Conservation (phyloP, 2,113 vertebrate genomes). For the Sakesphorus luctuosus region DNA sequence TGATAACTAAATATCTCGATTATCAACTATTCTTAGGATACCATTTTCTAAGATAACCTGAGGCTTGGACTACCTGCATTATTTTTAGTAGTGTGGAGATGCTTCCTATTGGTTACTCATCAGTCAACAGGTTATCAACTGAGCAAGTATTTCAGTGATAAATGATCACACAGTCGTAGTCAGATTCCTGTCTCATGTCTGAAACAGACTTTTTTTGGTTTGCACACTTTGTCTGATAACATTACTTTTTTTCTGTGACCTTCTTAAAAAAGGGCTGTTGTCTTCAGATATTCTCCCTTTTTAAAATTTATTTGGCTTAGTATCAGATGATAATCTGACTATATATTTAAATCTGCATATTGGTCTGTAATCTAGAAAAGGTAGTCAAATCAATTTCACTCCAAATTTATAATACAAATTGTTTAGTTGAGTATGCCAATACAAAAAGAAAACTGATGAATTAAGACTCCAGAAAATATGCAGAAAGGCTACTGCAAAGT, state of each 20-base stretch:
- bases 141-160: not conserved
- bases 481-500: not conserved
- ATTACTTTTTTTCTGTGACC: not conserved
- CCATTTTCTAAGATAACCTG: not conserved
- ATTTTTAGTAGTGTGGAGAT: not conserved
- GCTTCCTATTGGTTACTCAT: not conserved
- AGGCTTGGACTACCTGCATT: not conserved
- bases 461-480: not conserved
- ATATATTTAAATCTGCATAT: not conserved
- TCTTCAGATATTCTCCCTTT: not conserved
- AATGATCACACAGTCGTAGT: not conserved
- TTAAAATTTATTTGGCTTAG: not conserved
- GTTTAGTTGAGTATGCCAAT: not conserved
- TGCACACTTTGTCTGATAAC: not conserved
- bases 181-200: not conserved
- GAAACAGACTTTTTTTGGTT: not conserved
- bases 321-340: not conserved
- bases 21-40: not conserved
- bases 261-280: not conserved
- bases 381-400: not conserved
- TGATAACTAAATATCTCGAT: not conserved
- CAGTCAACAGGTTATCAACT: not conserved
- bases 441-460: not conserved
- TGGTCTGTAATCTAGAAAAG: not conserved
- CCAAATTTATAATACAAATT: not conserved